phyloP scores from a whole-genome alignment of 2,113 vertebrate species.

The Gopherus evgoodei region DNA sequence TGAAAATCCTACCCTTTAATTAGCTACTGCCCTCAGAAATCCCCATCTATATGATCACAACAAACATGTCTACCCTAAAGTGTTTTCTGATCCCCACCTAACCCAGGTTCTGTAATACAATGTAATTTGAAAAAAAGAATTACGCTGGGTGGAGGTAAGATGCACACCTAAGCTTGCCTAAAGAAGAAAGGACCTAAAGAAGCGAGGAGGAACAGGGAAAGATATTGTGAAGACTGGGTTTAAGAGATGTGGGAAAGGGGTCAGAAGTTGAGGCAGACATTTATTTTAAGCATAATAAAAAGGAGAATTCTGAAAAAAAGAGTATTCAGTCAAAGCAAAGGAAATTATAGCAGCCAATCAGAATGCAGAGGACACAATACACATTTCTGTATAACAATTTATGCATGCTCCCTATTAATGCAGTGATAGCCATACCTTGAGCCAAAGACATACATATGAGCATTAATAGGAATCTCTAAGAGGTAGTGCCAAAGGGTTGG shows the following conservation, averaged over 20 bases:
- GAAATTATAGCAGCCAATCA: neutral
- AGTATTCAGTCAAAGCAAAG: neutral
- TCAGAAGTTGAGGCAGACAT: neutral
- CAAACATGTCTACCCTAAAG: neutral
- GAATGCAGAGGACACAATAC: neutral
- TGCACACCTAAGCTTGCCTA: fast-evolving
- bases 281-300: neutral
- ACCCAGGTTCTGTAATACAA: neutral
- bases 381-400: neutral
- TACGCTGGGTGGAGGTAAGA: fast-evolving
- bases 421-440: neutral
- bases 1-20: neutral
- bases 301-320: neutral
- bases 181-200: neutral
- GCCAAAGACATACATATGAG: neutral
- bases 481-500: neutral
- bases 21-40: neutral
- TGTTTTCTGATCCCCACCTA: neutral
- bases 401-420: too few species aligned
- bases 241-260: neutral
- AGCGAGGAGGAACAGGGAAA: neutral
- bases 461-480: neutral
- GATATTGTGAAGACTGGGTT: neutral
- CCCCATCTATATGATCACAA: neutral
- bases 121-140: neutral